A percentile compares a stretch with the other conserved stretches of the same genome.
Conservation (phyloP, 2,113 vertebrate genomes). For the Nycticorax nycticorax region DNA sequence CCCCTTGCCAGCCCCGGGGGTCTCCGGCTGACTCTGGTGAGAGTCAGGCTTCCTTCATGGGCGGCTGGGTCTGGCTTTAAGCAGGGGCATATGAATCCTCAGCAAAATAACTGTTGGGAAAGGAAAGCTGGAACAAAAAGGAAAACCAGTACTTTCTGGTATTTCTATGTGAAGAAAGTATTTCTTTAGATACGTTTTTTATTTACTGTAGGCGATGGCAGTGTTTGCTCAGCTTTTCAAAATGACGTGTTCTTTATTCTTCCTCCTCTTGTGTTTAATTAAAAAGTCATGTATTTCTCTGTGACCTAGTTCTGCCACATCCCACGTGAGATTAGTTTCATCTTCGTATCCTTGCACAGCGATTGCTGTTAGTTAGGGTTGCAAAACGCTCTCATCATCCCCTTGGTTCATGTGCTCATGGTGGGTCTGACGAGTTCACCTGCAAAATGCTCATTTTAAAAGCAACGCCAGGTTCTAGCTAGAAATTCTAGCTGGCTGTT, state of each 20-base stretch:
- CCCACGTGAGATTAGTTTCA: not conserved
- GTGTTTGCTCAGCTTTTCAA: conserved; percentile 1
- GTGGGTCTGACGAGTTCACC: not conserved
- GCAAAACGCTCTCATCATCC: not conserved
- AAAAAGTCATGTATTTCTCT: not conserved
- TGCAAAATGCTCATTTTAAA: not conserved
- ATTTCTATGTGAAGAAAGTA: not conserved
- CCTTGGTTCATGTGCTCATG: not conserved
- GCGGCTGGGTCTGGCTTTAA: not conserved
- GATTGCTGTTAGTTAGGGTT: not conserved
- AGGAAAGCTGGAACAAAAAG: not conserved
- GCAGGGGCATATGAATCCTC: not conserved
- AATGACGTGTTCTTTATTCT: not conserved
- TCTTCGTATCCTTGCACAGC: not conserved
- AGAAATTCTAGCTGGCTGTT: not conserved
- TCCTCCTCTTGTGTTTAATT: not conserved
- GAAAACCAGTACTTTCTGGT: not conserved
- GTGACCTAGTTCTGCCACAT: not conserved
- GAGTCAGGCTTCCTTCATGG: not conserved
- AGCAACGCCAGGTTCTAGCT: not conserved
- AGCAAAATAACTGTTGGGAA: not conserved
- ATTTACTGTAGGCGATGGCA: not conserved
- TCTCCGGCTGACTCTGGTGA: not conserved
- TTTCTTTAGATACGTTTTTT: not conserved
- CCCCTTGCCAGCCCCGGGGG: not conserved